Conservation (phyloP, 2,797 vertebrate genomes). For the Chromobotia macracanthus region DNA sequence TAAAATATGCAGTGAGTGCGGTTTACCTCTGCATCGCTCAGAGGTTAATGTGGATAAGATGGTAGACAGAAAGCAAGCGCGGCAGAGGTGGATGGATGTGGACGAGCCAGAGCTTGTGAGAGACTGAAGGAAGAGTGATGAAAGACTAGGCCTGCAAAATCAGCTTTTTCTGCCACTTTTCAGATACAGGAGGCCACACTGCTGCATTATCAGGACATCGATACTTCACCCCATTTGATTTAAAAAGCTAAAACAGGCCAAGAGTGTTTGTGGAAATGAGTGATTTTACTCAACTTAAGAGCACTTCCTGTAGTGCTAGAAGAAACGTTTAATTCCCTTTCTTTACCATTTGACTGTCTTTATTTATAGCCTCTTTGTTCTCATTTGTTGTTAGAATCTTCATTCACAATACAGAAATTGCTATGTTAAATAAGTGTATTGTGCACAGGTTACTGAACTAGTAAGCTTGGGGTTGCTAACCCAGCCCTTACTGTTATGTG, state of each 20-base stretch:
- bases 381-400: not conserved
- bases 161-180: slow-evolving; percentile 17
- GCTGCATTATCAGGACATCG: slow-evolving; percentile 10
- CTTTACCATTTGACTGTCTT: not conserved
- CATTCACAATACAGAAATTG: not conserved
- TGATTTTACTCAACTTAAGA: not conserved
- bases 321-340: not conserved
- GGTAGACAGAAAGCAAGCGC: not conserved
- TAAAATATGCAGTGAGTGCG: not conserved
- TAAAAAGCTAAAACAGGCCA: not conserved
- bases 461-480: not conserved
- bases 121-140: too few species aligned
- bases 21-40: not conserved
- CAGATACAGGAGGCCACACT: slow-evolving; percentile 8
- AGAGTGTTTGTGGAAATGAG: slow-evolving; percentile 18
- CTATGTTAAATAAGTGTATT: too few species aligned
- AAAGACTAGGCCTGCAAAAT: slow-evolving; percentile 24
- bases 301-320: not conserved
- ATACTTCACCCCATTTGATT: slow-evolving; percentile 20
- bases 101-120: slow-evolving; percentile 20
- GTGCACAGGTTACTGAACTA: too few species aligned
- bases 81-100: slow-evolving; percentile 37
- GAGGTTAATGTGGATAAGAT: not conserved
- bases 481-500: not conserved
- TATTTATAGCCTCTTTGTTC: not conserved